Base-by-base conservation (phyloP, 2,888 invertebrate species). In the Mesodorylaimus sp. region DNA sequence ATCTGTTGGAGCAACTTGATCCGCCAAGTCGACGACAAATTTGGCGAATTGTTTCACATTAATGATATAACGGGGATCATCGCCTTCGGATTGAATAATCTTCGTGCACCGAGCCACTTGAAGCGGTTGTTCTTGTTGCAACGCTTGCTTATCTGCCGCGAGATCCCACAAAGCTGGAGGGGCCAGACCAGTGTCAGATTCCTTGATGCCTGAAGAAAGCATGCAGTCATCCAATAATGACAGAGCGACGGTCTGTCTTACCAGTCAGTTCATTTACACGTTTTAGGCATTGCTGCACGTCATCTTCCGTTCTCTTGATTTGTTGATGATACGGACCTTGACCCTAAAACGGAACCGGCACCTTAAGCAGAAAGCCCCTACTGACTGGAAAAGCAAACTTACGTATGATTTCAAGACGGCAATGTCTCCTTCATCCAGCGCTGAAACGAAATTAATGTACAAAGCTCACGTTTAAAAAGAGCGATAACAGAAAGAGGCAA, bases 31-130 rank as follows among this genome's bases (percentile, higher is more conserved):
- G 10, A 99, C 97, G 2, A 97, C 97, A 75, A 97, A 97, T 69
- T 97, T 97, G 3, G 97, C 97, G 74, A 99, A 99, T 69, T 99
- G 97, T 68, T 99, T 99, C 1, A 97, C 97, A 73, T 97, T 99
- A 61, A 97, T 99, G 53, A 97, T 95, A 68, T 97, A 97, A 68
- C 97, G 93, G 0, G 93, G 88, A 68, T 97, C 93, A 65, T 91
- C 91, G 66, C 67, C 54, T 67, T 68, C 47, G 1, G 86, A 84
- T 67, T 86, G 87, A 61, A 97, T 97, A 61, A 97, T 99, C 73
- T 97, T 97, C 25, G 97, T 97, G 67, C 97, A 99, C 27, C 26
- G 27, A 44, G 43, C 48, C 56, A 80, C 80, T 76, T 93, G 91
- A 47, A 93, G 71, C 0, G 91, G 91, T 62, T 88, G 91, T 68